Conservation (phyloP, 2,888 invertebrate genomes). For the Tinea trinotella region DNA sequence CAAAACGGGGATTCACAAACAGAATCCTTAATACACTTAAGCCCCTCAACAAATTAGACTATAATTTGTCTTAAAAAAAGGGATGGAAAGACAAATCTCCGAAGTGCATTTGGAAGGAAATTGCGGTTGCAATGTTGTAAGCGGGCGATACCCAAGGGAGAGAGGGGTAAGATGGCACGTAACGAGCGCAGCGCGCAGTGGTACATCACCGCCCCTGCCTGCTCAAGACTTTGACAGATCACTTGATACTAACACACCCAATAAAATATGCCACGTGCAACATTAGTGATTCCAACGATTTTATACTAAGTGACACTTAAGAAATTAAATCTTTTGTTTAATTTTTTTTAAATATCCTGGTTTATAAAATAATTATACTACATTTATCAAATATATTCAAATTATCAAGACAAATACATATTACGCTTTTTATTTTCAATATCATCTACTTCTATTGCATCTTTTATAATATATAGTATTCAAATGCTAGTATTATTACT, state of each 20-base stretch:
- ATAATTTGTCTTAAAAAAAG: slow-evolving; percentile 13
- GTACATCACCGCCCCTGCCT: slow-evolving; percentile 32
- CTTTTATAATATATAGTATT: too few species aligned
- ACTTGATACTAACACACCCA: slow-evolving; percentile 54
- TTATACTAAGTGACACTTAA: not conserved
- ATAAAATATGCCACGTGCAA: slow-evolving; percentile 45
- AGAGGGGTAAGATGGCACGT: slow-evolving; percentile 14
- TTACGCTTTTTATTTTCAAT: too few species aligned
- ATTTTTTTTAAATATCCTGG: too few species aligned
- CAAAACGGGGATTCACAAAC: too few species aligned
- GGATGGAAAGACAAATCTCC: slow-evolving; percentile 16
- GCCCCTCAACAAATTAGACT: slow-evolving; percentile 1
- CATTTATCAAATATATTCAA: too few species aligned
- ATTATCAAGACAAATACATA: too few species aligned
- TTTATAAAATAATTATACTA: too few species aligned
- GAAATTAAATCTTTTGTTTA: not conserved
- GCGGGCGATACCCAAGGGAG: slow-evolving; percentile 3
- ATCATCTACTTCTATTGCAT: too few species aligned
- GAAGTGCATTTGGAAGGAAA: slow-evolving; percentile 17
- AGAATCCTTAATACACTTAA: not conserved
- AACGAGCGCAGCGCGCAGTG: slow-evolving; percentile 12
- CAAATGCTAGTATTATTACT: too few species aligned
- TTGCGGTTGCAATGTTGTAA: slow-evolving; percentile 17
- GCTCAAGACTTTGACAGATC: slow-evolving; percentile 59
- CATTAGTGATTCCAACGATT: not conserved